Percentiles rank a stretch among this genome's conserved stretches.
These are phyloP conservation scores for Geotrupes spiniger DNA, from an alignment of 2,888 invertebrate species.

Conservation along the genomic window DNA sequence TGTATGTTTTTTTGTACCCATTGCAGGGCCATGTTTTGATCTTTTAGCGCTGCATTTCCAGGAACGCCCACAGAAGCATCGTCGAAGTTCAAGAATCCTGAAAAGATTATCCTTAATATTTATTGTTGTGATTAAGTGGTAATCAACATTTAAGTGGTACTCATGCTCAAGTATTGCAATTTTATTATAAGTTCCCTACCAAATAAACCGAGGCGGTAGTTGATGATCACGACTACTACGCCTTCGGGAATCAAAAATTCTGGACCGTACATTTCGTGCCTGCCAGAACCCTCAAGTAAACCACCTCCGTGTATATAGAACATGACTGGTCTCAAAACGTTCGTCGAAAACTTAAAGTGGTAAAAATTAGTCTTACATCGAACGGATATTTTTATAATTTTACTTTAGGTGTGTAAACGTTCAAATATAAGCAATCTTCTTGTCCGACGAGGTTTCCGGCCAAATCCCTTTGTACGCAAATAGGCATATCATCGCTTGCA, in stretches of 20 bases:
- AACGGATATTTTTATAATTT: too few relatives aligned
- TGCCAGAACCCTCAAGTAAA: slow-evolving; percentile 50
- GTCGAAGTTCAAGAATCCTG: slow-evolving; percentile 48
- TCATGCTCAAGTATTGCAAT: too few relatives aligned
- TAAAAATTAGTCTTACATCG: too few relatives aligned
- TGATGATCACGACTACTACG: slow-evolving; percentile 50
- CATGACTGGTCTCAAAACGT: slow-evolving; percentile 12
- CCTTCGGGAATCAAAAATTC: slow-evolving; percentile 52
- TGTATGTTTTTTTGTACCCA: slow-evolving; percentile 50
- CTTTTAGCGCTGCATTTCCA: slow-evolving; percentile 52
- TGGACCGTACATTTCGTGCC: slow-evolving; percentile 43
- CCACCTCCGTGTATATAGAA: slow-evolving; percentile 51
- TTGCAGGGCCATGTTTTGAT: slow-evolving; percentile 49
- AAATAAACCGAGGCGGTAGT: slow-evolving; percentile 52
- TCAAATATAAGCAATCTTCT: too few relatives aligned
- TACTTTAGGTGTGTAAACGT: too few relatives aligned
- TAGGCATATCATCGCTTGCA: slow-evolving; percentile 39
- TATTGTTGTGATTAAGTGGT: too few relatives aligned
- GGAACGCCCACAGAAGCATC: slow-evolving; percentile 47
- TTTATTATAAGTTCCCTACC: slow-evolving; percentile 11
- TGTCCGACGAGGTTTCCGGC: slow-evolving; percentile 30
- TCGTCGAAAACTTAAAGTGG: too few relatives aligned
- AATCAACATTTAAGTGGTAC: too few relatives aligned
- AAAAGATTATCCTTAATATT: not conserved
- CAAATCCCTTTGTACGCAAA: slow-evolving; percentile 12